Evolutionary conservation across 2,888 invertebrate genomes (phyloP), one percentile per base, ranked within the genome.

Genomic region (Callyntrura guangdongensis): DNA sequence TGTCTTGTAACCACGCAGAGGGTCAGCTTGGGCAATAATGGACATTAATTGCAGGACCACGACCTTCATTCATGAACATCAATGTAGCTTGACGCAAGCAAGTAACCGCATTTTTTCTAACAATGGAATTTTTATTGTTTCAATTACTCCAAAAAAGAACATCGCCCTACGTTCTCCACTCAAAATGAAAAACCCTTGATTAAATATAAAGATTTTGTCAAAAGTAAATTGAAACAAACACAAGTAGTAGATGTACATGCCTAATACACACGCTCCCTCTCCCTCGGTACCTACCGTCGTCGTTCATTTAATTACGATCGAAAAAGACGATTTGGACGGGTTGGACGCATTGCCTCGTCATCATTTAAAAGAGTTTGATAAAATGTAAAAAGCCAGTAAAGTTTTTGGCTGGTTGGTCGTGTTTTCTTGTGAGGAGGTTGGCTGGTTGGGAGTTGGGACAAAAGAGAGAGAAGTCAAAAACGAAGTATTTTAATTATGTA

Each of bases 401-500:
- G 4, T 25, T 20, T n/a, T 64, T 64, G 56, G 56, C 17, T n/a
- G 20, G 64, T 67, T 67, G 67, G 67, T 74, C 74, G 74, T 74
- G 49, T 22, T 25, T 69, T 36, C 36, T 36, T 36, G 36, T 36
- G 6, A 36, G 6, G 2, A 36, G 36, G 36, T 6, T 36, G 36
- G 36, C 6, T 6, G 36, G 36, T 36, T 36, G 36, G 36, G 36
- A 36, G 27, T 74, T 74, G 45, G 14, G 74, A 47, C 77, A 22
- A 53, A 49, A 74, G 47, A 45, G 69, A 27, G 14, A 89, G 53
- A 77, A 84, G 74, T 59, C n/a, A n/a, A 36, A 36, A 81, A 47
- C 77, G n/a, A 84, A 84, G 74, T 64, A 84, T 89, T 89, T 84
- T 89, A 89, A 89, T 89, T 89, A 89, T 27, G 84, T 89, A 89